Conservation (phyloP, 35 echinoderm and acorn worm species). For the Eucidaris tribuloides region DNA sequence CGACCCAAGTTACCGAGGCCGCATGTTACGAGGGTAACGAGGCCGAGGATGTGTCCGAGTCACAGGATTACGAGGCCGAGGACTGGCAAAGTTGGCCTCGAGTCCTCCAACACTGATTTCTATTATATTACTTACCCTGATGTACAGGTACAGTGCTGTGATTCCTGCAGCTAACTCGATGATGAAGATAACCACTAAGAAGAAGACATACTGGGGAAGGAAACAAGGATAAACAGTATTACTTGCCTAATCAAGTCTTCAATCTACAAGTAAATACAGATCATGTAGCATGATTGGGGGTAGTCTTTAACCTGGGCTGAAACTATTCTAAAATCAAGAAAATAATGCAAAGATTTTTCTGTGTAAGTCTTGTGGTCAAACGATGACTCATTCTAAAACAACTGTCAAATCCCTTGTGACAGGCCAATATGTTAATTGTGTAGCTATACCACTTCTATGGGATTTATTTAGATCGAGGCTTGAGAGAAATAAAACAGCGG, state of each 20-base stretch:
- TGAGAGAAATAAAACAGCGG: background rate
- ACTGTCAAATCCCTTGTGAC: background rate
- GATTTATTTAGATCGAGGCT: background rate
- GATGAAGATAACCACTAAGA: slow-evolving; percentile 56
- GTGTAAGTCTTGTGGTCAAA: background rate
- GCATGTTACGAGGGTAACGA: too few species aligned
- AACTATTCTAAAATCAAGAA: too few species aligned
- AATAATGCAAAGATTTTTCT: background rate
- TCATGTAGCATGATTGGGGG: too few species aligned
- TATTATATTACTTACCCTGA: slow-evolving; percentile 45
- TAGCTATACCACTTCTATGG: background rate
- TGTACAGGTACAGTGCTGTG: slow-evolving; percentile 52
- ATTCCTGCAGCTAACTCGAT: slow-evolving; percentile 54
- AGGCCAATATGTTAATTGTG: background rate
- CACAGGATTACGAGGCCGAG: too few species aligned
- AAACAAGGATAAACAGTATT: slow-evolving; percentile 22
- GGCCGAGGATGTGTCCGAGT: too few species aligned
- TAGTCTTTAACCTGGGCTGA: too few species aligned
- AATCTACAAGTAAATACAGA: background rate
- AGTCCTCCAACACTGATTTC: too few species aligned
- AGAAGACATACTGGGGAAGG: slow-evolving; percentile 50
- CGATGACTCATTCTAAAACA: too few species aligned
- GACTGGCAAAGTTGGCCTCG: too few species aligned
- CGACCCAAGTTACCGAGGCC: too few species aligned
- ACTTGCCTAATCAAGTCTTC: background rate